Base-by-base conservation (phyloP, 2,888 invertebrate genomes). In the Cantharis nigra region DNA sequence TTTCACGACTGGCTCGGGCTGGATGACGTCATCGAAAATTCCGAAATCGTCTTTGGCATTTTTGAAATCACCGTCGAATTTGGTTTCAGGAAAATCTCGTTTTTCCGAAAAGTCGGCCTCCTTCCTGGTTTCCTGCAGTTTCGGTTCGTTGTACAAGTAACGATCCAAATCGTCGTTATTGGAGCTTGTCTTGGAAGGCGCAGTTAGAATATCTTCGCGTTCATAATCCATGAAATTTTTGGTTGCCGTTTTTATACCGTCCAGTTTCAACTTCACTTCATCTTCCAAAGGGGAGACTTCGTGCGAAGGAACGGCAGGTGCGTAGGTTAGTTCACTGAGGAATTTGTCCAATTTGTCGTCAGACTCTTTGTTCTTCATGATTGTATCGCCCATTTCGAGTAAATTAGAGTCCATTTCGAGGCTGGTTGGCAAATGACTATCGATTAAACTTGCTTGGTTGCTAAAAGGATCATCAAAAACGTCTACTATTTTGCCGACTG, bases 131-230 rank as follows among this genome's bases (percentile, higher is more conserved):
- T 86, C 86, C 67, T 91, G 91, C 9, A 89, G 89, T 80, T 91
- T 91, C 10, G 91, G 90, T 83, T 91, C 91, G 84, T 91, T 91
- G 87, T 91, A 91, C 76, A 91, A 90, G 85, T 91, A 91, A 85
- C 90, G 90, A 85, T 91, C 91, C 49, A 91, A 89, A 74, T 91
- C 83, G 80, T 87, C 87, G 75, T 82, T 83, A 78, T 78, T 82
- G 69, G 81, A 75, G 71, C 80, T 80, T 72, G 26, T 75, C 73
- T 79, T 70, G 10, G 70, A 28, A 64, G 71, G 78, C 9, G 73
- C 70, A 26, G 72, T 71, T n/a, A 75, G n/a, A 20, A 71, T 70
- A 30, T 81, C 78, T 9, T 83, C 85, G 14, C 86, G 83, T 82
- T 88, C 87, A 64, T 80, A 81, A 72, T 87, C 87, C 86, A 88